A percentile compares a stretch with the other conserved stretches of the same genome.
These are phyloP conservation scores for Macrotus californicus DNA, from an alignment of 2,113 vertebrate genomes.

Conservation along the genomic window DNA sequence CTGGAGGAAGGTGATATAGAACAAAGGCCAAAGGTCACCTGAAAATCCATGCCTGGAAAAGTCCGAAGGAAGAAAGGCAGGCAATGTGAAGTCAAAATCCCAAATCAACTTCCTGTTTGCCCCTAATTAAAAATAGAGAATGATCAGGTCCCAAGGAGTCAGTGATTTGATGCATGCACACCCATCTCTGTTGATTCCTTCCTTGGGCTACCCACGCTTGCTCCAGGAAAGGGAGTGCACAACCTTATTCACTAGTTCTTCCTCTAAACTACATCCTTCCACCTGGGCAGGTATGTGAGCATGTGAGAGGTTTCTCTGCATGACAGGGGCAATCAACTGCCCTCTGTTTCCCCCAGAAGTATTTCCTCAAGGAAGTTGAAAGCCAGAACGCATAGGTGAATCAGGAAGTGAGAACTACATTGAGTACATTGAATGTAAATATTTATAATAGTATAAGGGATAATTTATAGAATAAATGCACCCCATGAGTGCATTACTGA, in stretches of 20 bases:
- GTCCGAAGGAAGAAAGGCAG: neutral
- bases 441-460: neutral
- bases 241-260: neutral
- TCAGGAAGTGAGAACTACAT: neutral
- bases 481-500: neutral
- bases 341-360: neutral
- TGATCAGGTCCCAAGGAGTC: neutral
- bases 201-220: neutral
- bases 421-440: neutral
- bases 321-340: neutral
- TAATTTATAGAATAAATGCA: neutral
- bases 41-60: neutral
- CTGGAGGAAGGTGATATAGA: neutral
- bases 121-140: neutral
- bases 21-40: neutral
- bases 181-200: neutral
- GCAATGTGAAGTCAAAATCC: neutral
- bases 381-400: neutral
- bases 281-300: constrained; percentile 11
- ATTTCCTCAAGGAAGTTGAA: constrained; percentile 6
- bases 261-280: constrained; percentile 28
- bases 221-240: neutral
- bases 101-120: neutral
- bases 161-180: neutral
- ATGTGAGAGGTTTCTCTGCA: neutral